Percentiles rank a stretch among this genome's conserved stretches.
These are phyloP conservation scores for Bucco capensis DNA, from an alignment of 2,113 vertebrate species.

Conservation along the genomic window DNA sequence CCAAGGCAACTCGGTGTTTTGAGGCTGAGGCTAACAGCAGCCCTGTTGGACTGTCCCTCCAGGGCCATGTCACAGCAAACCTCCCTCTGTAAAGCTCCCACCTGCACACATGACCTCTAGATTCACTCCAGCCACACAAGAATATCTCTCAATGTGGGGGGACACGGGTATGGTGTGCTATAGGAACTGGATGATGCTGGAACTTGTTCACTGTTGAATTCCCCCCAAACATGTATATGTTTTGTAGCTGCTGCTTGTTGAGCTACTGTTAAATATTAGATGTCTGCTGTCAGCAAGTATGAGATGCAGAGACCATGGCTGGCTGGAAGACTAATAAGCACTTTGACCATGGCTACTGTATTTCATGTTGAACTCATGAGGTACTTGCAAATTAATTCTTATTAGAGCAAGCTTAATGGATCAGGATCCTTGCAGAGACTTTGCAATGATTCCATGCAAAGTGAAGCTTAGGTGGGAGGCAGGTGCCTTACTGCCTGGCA, in stretches of 20 bases:
- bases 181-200: not conserved
- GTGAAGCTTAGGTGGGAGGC: not conserved
- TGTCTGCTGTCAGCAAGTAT: not conserved
- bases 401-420: not conserved
- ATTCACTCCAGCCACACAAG: not conserved
- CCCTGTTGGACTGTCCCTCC: not conserved
- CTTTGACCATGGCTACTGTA: not conserved
- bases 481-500: not conserved
- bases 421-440: not conserved
- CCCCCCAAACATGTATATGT: not conserved
- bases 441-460: not conserved
- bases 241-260: not conserved
- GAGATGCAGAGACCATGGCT: not conserved
- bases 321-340: not conserved
- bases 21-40: not conserved
- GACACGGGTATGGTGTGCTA: not conserved
- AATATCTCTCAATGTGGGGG: not conserved
- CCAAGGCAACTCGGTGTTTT: not conserved
- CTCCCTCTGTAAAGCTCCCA: not conserved
- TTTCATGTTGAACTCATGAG: not conserved
- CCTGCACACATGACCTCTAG: not conserved
- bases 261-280: not conserved
- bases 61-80: not conserved
- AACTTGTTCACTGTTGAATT: not conserved
- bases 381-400: conserved; percentile 17